Base-by-base conservation (phyloP, 1,140 invertebrate genomes). In the Zeugodacus cucurbitae region DNA sequence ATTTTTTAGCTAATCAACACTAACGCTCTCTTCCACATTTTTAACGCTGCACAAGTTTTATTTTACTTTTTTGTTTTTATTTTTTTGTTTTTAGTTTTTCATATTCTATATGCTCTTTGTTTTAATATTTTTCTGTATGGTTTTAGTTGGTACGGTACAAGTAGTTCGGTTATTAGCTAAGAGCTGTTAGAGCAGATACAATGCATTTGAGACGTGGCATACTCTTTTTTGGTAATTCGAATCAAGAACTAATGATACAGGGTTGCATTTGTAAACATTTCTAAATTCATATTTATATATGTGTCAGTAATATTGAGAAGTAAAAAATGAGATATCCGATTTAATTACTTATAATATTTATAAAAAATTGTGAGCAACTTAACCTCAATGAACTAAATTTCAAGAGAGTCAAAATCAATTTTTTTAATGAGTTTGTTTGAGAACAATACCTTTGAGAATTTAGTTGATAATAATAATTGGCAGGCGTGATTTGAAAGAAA, bases 1-100 rank as follows among this genome's bases (percentile, higher is more conserved):
- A 93, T 92, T 90, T 26, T 91, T 44, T 29, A 48, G 37, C 74
- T 82, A 82, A 48, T n/a, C 74, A 78, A 22, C 70, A 82, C 41
- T 82, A 11, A 48, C 74, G 34, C 67, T 67, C 67, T 89, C 64
- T 62, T 86, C 64, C 59, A 67, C 78, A 57, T 59, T 85, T 54
- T 87, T 89, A 57, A 70, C 48, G 70, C 48, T 88, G 48, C 54
- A 62, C 70, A 48, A 82, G 22, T 86, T 57, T n/a, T n/a, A n/a
- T n/a, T n/a, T n/a, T n/a, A n/a, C n/a, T n/a, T n/a, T n/a, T n/a
- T 37, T 89, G 14, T 54, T 54, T 17, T 86, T 58, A 88, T 7
- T 59, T 70, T 88, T 87, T 87, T 59, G 7, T 85, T 70, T 88
- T 48, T 26, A 59, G 37, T 86, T 74, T 54, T 62, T 0, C n/a